A percentile compares a stretch with the other conserved stretches of the same genome.
Evolutionary conservation across 2,113 vertebrate genomes (phyloP).

Genomic region (Coregonus clupeaformis): DNA sequence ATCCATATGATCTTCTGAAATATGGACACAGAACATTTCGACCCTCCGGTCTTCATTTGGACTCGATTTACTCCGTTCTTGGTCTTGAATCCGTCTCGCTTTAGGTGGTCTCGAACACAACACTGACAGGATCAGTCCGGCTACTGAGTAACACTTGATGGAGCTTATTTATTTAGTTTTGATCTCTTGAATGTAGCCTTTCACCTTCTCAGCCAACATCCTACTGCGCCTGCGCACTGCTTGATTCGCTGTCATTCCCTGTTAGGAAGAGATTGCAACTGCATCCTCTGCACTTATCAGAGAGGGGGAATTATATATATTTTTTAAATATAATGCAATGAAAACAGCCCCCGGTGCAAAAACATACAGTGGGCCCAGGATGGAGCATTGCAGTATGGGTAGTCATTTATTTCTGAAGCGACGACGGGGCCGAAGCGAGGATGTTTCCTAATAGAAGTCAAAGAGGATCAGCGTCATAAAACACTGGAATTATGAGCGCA

Average conservation of each 20-base stretch:
- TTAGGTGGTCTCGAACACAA: no score
- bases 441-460: slow-evolving; percentile 42
- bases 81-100: no score
- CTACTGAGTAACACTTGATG: no score
- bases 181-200: slow-evolving; percentile 62
- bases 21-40: no score
- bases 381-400: slow-evolving; percentile 29
- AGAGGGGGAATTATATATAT: slow-evolving; percentile 41
- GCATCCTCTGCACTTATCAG: slow-evolving; percentile 55
- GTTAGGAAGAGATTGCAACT: slow-evolving; percentile 64
- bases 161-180: slow-evolving; percentile 34
- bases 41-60: no score
- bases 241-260: slow-evolving; percentile 73
- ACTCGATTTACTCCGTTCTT: no score
- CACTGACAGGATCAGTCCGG: no score
- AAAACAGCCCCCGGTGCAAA: slow-evolving; percentile 6
- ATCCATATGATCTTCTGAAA: no score
- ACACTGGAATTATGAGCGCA: slow-evolving; percentile 38
- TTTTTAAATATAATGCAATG: slow-evolving; percentile 8
- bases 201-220: slow-evolving; percentile 26
- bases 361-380: not conserved
- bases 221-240: slow-evolving; percentile 72
- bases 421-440: slow-evolving; percentile 49
- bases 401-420: slow-evolving; percentile 25
- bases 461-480: slow-evolving; percentile 34